These are phyloP conservation scores for Progne subis DNA, from an alignment of 2,113 vertebrate species.

Conservation along the genomic window DNA sequence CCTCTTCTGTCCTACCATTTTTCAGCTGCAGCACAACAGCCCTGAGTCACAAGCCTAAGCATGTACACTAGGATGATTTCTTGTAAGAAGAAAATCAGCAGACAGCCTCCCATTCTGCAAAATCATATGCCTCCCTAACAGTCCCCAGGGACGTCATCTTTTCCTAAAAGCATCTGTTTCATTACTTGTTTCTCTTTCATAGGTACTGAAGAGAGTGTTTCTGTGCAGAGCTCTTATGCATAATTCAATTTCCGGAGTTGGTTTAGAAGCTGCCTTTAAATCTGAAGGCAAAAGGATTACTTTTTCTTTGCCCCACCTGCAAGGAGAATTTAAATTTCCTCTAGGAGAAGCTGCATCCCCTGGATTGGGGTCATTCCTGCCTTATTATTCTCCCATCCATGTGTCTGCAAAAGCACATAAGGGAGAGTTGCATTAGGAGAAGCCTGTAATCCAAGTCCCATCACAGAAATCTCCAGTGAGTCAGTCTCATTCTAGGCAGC, in stretches of 20 bases:
- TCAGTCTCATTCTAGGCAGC: background rate
- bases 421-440: slow-evolving; percentile 17
- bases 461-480: background rate
- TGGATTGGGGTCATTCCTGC: background rate
- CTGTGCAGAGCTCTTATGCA: background rate
- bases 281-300: background rate
- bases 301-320: background rate
- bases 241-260: background rate
- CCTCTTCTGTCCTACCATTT: background rate
- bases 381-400: slow-evolving; percentile 8
- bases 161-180: background rate
- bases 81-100: background rate
- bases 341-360: background rate
- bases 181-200: background rate
- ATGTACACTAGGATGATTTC: background rate
- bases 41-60: background rate
- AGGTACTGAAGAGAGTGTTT: background rate
- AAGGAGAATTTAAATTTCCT: background rate
- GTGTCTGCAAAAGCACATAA: background rate
- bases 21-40: background rate
- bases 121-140: background rate
- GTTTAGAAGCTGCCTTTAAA: background rate
- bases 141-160: background rate
- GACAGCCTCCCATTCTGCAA: background rate
- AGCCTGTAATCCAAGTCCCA: slow-evolving; percentile 28